Percentiles rank a stretch among this genome's conserved stretches.
These are phyloP conservation scores for Eubasilissa regina DNA, from an alignment of 1,140 invertebrate species.

Conservation along the genomic window DNA sequence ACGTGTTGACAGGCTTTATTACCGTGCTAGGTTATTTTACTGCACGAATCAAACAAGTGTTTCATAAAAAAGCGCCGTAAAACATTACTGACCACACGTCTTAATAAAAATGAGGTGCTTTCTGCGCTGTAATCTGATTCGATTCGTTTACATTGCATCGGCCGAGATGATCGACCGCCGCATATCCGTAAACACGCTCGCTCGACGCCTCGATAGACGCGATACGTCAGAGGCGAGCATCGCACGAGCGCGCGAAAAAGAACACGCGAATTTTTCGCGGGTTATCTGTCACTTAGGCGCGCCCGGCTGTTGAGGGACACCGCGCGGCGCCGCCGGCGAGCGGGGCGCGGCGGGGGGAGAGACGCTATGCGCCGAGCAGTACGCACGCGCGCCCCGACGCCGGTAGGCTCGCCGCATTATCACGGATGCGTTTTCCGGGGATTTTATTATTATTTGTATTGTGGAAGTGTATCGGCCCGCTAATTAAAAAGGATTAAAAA, in stretches of 20 bases:
- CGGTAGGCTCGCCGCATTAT: constrained; percentile 40
- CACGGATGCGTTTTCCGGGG: constrained; percentile 4
- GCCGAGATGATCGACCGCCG: background rate
- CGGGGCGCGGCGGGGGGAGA: background rate
- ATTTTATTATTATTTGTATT: too few species aligned
- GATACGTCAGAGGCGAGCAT: constrained; percentile 23
- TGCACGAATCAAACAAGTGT: constrained; percentile 37
- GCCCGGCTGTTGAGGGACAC: constrained; percentile 31
- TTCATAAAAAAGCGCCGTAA: constrained; percentile 26
- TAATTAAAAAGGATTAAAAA: too few species aligned
- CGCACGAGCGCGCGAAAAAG: constrained; percentile 33
- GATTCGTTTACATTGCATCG: constrained; percentile 5
- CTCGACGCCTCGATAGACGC: constrained; percentile 3
- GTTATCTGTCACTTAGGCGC: constrained; percentile 46
- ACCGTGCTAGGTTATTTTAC: background rate
- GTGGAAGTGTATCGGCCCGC: too few species aligned
- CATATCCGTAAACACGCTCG: constrained; percentile 27
- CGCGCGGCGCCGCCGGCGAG: background rate
- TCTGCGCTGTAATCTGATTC: background rate
- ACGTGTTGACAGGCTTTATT: constrained; percentile 27
- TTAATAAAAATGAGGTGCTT: background rate
- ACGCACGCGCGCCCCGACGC: constrained; percentile 40
- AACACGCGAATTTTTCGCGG: constrained; percentile 47
- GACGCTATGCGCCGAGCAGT: constrained; percentile 26
- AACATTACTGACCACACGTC: background rate